Evolutionary conservation across 2,888 invertebrate genomes (phyloP).

Genomic region (Apotomis turbidana): DNA sequence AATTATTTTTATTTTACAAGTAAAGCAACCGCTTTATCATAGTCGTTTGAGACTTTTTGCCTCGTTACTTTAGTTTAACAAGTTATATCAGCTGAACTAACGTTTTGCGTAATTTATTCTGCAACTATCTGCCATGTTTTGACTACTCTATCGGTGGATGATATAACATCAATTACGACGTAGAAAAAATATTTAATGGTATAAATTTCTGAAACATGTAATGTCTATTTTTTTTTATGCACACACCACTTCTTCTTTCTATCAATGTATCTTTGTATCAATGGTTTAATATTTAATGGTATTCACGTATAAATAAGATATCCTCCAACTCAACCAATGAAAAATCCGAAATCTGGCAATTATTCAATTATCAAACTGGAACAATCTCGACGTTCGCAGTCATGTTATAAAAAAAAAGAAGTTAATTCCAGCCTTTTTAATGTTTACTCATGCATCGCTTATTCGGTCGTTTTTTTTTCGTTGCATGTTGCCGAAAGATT

Average conservation of each 20-base stretch:
- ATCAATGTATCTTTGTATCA: too few relatives aligned
- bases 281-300: too few relatives aligned
- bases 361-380: constrained; percentile 30
- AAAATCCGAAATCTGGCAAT: constrained; percentile 9
- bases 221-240: too few relatives aligned
- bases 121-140: too few relatives aligned
- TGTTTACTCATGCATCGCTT: constrained; percentile 42
- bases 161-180: too few relatives aligned
- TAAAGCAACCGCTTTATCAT: constrained; percentile 26
- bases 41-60: constrained; percentile 12
- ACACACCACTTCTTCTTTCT: too few relatives aligned
- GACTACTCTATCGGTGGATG: too few relatives aligned
- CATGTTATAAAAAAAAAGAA: constrained; percentile 36
- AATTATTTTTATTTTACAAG: constrained; percentile 31
- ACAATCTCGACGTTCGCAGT: constrained; percentile 29
- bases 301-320: constrained; percentile 1
- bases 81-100: not conserved
- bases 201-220: too few relatives aligned
- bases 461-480: constrained; percentile 31
- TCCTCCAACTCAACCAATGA: constrained; percentile 1
- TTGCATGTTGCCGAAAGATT: constrained; percentile 41
- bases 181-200: too few relatives aligned
- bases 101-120: too few relatives aligned
- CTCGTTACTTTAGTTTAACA: not conserved
- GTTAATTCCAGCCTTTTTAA: constrained; percentile 38